Base-by-base conservation (phyloP, 2,113 vertebrate genomes). In the Epinephelus moara region DNA sequence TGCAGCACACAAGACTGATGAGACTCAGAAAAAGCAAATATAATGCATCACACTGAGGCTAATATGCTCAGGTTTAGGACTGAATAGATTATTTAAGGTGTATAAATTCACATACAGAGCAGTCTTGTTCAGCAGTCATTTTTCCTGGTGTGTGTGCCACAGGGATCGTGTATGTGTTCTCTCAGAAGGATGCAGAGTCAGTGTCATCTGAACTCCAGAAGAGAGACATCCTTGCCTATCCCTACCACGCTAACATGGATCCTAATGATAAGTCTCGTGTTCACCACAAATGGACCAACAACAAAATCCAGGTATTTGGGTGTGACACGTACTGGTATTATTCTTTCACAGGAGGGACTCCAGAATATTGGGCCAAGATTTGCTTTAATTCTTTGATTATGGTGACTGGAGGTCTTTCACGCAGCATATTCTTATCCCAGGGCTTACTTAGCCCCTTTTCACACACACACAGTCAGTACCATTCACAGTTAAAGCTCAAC, bases 111-210 rank as follows among this genome's bases (percentile, higher is more conserved):
- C 17, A 56, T 25, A 3, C 4, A 12, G 25, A 61, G 17, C 4
- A 21, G 14, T 55, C 30, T 5, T 13, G 3, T 10, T 64, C 37
- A 14, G 12, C 12, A 14, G 47, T 14, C 4, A 53, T 57, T 18
- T 42, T 8, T 30, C 6, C 0, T 59, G 1, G 56, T 53, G 7
- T 56, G 85, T 73, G 85, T 86, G 4, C 49, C 88, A 96, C 93
- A 99, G 98, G 98, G 64, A 99, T 99, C 45, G 94, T 99, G 72
- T 99, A 99, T 42, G 99, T 99, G 33, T 98, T 99, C 92, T 99
- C 98, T 84, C 98, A 99, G 94, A 99, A 99, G 90, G 98, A 99
- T 75, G 96, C 97, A 21, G 98, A 99, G 80, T 91, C 93, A 8
- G 94, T 99, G 73, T 95, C 98, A 0, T 27, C 95, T 69, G 97